Percentiles rank a stretch among this genome's conserved stretches.
Conservation (phyloP, 2,888 invertebrate species). For the Agrotis ipsilon region DNA sequence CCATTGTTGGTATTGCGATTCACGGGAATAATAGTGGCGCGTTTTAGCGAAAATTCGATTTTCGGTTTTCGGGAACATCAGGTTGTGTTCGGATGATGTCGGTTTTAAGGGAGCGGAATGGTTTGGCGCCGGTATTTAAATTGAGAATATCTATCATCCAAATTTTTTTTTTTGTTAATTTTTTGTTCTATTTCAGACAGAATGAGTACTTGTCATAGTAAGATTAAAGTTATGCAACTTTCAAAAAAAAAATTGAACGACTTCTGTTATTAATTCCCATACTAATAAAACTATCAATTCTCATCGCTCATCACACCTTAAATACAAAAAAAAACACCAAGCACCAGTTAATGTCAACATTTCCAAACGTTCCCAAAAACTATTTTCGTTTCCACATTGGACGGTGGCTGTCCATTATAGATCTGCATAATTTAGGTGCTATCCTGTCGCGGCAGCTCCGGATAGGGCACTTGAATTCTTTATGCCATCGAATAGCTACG, state of each 20-base stretch:
- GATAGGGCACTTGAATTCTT: slow-evolving; percentile 86
- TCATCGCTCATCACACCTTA: slow-evolving; percentile 28
- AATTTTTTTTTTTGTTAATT: no score
- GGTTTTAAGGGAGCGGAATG: slow-evolving; percentile 7
- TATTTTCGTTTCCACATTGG: slow-evolving; percentile 76
- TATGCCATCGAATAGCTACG: slow-evolving; percentile 77
- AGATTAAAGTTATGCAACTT: no score
- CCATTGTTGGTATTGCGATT: slow-evolving; percentile 86
- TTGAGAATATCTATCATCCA: no score
- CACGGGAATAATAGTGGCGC: slow-evolving; percentile 64
- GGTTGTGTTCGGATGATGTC: slow-evolving; percentile 20
- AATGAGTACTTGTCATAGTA: background rate
- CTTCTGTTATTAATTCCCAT: background rate
- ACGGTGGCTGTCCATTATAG: slow-evolving; percentile 84
- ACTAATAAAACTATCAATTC: slow-evolving; percentile 2
- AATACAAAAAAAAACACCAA: slow-evolving; percentile 23
- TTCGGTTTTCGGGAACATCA: slow-evolving; percentile 48
- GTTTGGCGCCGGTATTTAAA: slow-evolving; percentile 1
- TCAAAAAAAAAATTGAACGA: no score
- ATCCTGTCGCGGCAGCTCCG: slow-evolving; percentile 82
- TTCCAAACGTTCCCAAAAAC: slow-evolving; percentile 73
- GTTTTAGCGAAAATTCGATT: slow-evolving; percentile 60
- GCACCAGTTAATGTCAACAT: slow-evolving; percentile 30
- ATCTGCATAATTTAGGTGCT: slow-evolving; percentile 87
- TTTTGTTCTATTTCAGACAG: background rate